Evolutionary conservation across 2,888 invertebrate genomes (phyloP), one percentile per base, ranked within the genome.

Genomic region (Acronicta aceris): DNA sequence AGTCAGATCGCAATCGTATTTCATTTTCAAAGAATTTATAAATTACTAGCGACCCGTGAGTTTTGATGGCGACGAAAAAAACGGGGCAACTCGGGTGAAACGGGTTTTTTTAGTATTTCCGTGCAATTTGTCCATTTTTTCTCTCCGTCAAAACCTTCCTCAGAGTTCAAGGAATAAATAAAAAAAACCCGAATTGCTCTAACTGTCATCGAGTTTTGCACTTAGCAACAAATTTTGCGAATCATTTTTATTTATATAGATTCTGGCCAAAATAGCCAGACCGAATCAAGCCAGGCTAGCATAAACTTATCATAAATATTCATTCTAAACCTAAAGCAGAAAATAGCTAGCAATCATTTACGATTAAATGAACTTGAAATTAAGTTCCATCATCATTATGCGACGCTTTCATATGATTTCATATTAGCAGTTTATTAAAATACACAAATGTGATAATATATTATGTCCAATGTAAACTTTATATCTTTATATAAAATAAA

Each of bases 221-320:
- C n/a, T n/a, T n/a, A n/a, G n/a, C n/a, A n/a, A n/a, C n/a, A n/a
- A n/a, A n/a, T n/a, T n/a, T n/a, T n/a, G n/a, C n/a, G n/a, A n/a
- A n/a, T n/a, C n/a, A n/a, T n/a, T n/a, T n/a, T n/a, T n/a, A n/a
- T n/a, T n/a, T n/a, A n/a, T n/a, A n/a, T n/a, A n/a, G n/a, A n/a
- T 40, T 46, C 13, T 42, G 13, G 15, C 36, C 36, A 30, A 52
- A 38, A 53, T 27, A 41, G 25, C 13, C 27, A 38, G 17, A 12
- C n/a, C 13, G 38, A 21, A 47, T 45, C 5, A 33, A 50, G 13
- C 27, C 12, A 21, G 5, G 41, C 15, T 21, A 30, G 46, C 46
- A 47, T n/a, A n/a, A 59, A 50, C 27, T 36, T 49, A 33, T 27
- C 17, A 50, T 60, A 42, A 43, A 54, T 56, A 54, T 40, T 21